Base-by-base conservation (phyloP, 2,113 vertebrate species). In the Aspiorhynchus laticeps region DNA sequence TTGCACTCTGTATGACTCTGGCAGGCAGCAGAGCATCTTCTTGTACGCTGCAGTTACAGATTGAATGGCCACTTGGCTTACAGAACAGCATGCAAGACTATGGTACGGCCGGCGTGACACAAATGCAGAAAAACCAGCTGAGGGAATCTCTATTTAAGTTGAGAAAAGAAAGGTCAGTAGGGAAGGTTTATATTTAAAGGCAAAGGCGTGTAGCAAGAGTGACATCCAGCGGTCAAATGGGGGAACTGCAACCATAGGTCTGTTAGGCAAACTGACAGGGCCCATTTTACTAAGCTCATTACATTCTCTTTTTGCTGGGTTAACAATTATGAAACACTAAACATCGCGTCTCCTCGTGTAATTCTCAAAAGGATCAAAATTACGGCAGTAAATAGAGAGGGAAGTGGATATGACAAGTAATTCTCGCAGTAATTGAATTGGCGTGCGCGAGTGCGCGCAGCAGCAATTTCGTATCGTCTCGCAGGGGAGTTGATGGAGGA, bases 371-470 rank as follows among this genome's bases (percentile, higher is more conserved):
- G 92, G 88, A 90, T 79, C 83, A 86, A 88, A 94, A 92, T 92
- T 89, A 90, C 76, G 76, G 56, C 56, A 84, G 90, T 93, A 92
- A 93, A 93, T 92, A 89, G 89, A 91, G 89, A 91, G 90, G 93
- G 78, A 93, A 95, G 92, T 94, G 92, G 90, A 92, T 92, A 93
- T 94, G 93, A 94, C 94, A 95, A 93, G 93, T 93, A 93, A 95
- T 95, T 93, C 93, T 91, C 87, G 88, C 88, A 65, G 86, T 94
- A 93, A 93, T 94, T 94, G 93, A 91, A 93, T 86, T 83, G 71
- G 77, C 69, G 90, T 88, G 85, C 87, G 67, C n/a, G 87, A 88
- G 91, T 91, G 89, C 89, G 91, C 87, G 87, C 28, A 48, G 88
- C 86, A 79, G 90, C 93, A 90, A 91, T 93, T 92, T 92, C 78